Percentiles rank a stretch among this genome's conserved stretches.
Evolutionary conservation across 2,888 invertebrate genomes (phyloP).

Genomic region (Pachymerium ferrugineum): DNA sequence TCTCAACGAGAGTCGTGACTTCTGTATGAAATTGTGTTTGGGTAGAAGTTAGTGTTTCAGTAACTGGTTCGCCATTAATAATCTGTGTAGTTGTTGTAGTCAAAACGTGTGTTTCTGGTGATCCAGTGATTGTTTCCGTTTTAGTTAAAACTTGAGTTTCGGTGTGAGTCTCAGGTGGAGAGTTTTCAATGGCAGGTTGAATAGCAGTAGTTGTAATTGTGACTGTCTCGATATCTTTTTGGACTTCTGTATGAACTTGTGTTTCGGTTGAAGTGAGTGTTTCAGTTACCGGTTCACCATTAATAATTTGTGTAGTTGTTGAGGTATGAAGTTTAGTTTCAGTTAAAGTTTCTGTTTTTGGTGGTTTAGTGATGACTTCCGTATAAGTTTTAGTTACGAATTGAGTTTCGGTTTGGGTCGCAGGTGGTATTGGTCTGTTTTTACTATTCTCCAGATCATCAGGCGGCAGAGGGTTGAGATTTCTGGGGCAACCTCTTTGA

Average conservation of each 20-base stretch:
- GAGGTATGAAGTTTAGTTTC: background rate
- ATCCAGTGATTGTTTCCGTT: no score
- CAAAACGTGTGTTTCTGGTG: background rate
- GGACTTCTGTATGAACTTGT: no score
- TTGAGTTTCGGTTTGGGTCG: background rate
- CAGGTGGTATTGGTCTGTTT: background rate
- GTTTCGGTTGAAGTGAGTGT: no score
- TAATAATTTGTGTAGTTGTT: background rate
- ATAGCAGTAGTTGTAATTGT: no score
- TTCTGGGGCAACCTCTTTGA: constrained; percentile 57
- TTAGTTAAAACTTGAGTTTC: background rate
- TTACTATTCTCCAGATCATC: background rate
- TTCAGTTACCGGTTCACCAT: no score
- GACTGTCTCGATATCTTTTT: no score
- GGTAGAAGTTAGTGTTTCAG: no score
- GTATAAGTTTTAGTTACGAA: background rate
- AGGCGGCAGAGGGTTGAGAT: background rate
- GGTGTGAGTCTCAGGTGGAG: background rate
- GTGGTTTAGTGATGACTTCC: background rate
- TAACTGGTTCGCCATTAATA: background rate
- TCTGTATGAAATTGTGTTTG: no score
- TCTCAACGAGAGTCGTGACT: no score
- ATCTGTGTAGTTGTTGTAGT: background rate
- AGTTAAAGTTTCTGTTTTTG: background rate
- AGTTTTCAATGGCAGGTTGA: no score